phyloP scores from a whole-genome alignment of 2,113 vertebrate species.

The Pteropus alecto region DNA sequence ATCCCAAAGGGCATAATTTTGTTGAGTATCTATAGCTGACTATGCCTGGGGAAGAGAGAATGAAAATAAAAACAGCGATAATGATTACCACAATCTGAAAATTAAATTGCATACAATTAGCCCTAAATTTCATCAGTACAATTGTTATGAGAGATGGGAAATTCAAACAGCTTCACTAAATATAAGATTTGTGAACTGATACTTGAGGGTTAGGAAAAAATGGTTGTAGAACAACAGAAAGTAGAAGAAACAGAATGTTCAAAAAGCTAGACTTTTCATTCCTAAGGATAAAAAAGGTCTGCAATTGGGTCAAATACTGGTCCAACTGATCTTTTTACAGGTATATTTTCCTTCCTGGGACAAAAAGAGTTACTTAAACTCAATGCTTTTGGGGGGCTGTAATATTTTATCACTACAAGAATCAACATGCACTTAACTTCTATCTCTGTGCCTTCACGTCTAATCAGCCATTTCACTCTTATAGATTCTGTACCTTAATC shows the following conservation, averaged over 20 bases:
- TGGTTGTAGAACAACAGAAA: neutral
- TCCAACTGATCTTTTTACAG: neutral
- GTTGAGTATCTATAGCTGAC: conserved; percentile 33
- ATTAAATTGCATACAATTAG: conserved; percentile 62
- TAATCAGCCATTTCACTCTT: neutral
- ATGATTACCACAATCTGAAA: conserved; percentile 61
- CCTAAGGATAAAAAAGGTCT: neutral
- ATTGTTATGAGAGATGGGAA: conserved; percentile 34
- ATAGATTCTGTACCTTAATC: neutral
- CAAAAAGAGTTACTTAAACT: neutral
- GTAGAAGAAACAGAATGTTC: neutral
- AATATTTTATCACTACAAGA: conserved; percentile 9
- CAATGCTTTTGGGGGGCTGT: neutral
- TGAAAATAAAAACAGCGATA: conserved; percentile 67
- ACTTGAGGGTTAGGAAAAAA: neutral
- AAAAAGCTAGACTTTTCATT: neutral
- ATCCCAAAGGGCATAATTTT: conserved; percentile 42
- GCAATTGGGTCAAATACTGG: neutral
- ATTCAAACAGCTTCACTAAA: conserved; percentile 43
- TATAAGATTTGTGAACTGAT: conserved; percentile 34
- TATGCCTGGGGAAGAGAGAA: conserved; percentile 40
- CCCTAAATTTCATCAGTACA: conserved; percentile 42
- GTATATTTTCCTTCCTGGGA: neutral
- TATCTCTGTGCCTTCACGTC: neutral
- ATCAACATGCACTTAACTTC: neutral